Evolutionary conservation across 2,797 vertebrate species (phyloP), one percentile per base, ranked within the genome.

Genomic region (Arnoldichthys spilopterus): DNA sequence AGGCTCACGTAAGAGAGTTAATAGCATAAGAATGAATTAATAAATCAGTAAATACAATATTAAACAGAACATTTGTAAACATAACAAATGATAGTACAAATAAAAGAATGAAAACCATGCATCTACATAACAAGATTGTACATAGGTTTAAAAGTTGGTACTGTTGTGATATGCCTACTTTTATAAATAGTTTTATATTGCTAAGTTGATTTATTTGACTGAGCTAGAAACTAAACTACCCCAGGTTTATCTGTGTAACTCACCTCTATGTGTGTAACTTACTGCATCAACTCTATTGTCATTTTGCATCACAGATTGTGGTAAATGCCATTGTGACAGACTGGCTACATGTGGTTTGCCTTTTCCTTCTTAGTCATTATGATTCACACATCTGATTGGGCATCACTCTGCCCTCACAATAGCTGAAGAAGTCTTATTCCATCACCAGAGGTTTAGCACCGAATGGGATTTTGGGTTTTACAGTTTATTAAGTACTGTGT

Each of bases 381-480:
- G 69, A 72, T 72, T 40, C 51, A 72, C 51, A 22, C 32, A 40
- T 72, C 32, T 56, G 51, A 71, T 59, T 74, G 74, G 71, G 32
- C 51, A 68, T 49, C 34, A 49, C 51, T 30, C 70, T 34, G 9
- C n/a, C 2, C 37, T 28, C 28, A 22, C 40, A 73, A 16, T 13
- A 61, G 16, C 18, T 30, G 18, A 56, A 64, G 59, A 28, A 54
- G 26, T 9, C 6, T 3, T 13, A 2, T 47, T 47, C 13, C 13
- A 3, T 1, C 43, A 16, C 43, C 13, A 47, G 43, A 47, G 18
- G 24, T 7, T 20, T 20, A 13, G n/a, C 12, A 47, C 22, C 22
- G 40, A 43, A 22, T 37, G 18, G n/a, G 20, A 24, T 8, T 26
- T 62, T 68, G 71, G 28, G 45, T 62, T 72, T 75, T 72, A 69